A percentile compares a stretch with the other conserved stretches of the same genome.
These are phyloP conservation scores for Callopanchax toddi DNA, from an alignment of 2,113 vertebrate genomes.

Conservation along the genomic window DNA sequence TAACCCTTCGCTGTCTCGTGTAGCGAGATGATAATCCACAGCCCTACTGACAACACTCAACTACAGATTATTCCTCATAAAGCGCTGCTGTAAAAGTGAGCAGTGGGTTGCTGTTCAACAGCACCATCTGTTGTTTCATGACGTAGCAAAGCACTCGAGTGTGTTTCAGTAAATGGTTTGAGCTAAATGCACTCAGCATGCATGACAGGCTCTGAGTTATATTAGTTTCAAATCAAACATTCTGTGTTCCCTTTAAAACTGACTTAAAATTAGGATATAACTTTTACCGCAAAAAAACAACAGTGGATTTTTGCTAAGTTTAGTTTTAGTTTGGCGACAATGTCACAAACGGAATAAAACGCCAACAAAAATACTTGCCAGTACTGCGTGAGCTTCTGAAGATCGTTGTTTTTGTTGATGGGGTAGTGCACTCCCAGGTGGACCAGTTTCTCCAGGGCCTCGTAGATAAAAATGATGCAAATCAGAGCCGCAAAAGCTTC, in stretches of 20 bases:
- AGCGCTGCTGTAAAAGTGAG: constrained; percentile 20
- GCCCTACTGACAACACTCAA: constrained; percentile 14
- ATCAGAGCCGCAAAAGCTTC: constrained; percentile 98
- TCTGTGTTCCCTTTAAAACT: too few species aligned
- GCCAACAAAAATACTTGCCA: constrained; percentile 86
- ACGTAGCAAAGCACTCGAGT: constrained; percentile 6
- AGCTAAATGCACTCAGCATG: background rate
- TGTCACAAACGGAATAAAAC: too few species aligned
- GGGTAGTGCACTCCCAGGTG: constrained; percentile 95
- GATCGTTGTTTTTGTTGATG: constrained; percentile 96
- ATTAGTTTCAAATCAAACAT: too few species aligned
- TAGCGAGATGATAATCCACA: constrained; percentile 10
- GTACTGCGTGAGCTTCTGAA: constrained; percentile 94
- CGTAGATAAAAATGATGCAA: constrained; percentile 99
- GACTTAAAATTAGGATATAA: too few species aligned
- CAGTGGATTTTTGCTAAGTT: too few species aligned
- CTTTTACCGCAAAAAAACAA: too few species aligned
- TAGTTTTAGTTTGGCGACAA: too few species aligned
- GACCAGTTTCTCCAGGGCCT: constrained; percentile 96
- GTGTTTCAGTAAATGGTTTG: background rate
- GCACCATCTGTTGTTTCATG: constrained; percentile 41
- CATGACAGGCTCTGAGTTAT: background rate
- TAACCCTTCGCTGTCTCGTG: constrained; percentile 11
- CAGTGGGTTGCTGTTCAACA: background rate
- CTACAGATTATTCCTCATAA: constrained; percentile 50